phyloP scores from a whole-genome alignment of 2,797 vertebrate genomes.

The Lagorchestes hirsutus region DNA sequence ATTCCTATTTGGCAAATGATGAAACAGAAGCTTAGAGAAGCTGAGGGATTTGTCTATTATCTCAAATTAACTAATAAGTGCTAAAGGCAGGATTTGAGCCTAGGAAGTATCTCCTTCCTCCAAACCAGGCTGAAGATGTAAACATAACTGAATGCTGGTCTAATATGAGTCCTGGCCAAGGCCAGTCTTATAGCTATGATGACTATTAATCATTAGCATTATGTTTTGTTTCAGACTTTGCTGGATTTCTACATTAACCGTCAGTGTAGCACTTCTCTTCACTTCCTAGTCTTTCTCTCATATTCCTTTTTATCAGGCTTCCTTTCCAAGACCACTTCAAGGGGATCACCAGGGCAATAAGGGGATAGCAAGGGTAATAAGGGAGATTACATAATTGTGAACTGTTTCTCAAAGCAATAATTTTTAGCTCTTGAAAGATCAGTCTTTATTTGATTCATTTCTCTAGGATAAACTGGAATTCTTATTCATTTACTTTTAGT shows the following conservation, averaged over 20 bases:
- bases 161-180: background rate
- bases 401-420: background rate
- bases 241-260: background rate
- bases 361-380: background rate
- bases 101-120: background rate
- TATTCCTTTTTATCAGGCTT: background rate
- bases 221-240: background rate
- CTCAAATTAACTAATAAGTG: background rate
- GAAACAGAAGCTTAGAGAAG: background rate
- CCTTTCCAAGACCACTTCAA: background rate
- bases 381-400: background rate
- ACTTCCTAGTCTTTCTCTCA: slow-evolving; percentile 6
- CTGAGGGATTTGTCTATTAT: background rate
- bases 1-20: background rate
- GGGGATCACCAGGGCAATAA: background rate
- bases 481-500: slow-evolving; percentile 6
- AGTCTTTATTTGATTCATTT: slow-evolving; percentile 27
- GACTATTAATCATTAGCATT: background rate
- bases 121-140: background rate
- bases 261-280: background rate
- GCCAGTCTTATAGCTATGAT: background rate
- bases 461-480: slow-evolving; percentile 9
- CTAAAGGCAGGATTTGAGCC: background rate
- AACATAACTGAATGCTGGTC: background rate
- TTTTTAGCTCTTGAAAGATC: background rate